These are phyloP conservation scores for Villa cingulata DNA, from an alignment of 2,888 invertebrate genomes.

Conservation along the genomic window DNA sequence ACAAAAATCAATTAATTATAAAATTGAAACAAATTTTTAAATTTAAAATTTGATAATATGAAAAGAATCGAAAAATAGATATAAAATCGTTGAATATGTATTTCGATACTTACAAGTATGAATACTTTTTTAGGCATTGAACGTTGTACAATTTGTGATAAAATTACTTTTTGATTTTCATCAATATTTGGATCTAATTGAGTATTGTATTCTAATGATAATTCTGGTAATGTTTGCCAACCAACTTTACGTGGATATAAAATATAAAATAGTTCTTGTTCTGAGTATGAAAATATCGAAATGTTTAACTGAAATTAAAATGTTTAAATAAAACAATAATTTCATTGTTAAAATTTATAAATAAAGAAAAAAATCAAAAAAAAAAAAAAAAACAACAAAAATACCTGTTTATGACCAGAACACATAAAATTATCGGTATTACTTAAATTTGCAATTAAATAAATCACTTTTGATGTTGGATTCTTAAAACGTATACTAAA, in stretches of 20 bases:
- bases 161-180: constrained; percentile 27
- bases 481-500: constrained; percentile 33
- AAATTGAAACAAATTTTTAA: too few species aligned
- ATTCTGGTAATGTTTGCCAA: constrained; percentile 34
- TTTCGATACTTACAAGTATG: constrained; percentile 31
- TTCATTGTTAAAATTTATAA: not conserved
- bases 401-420: constrained; percentile 81
- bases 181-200: constrained; percentile 30
- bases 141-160: constrained; percentile 32
- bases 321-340: not conserved
- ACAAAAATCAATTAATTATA: too few species aligned
- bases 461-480: constrained; percentile 31
- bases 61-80: too few species aligned
- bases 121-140: constrained; percentile 36
- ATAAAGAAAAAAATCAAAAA: too few species aligned
- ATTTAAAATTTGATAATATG: too few species aligned
- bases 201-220: constrained; percentile 31
- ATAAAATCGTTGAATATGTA: too few species aligned
- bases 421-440: constrained; percentile 79
- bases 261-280: constrained; percentile 32
- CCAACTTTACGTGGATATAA: constrained; percentile 34
- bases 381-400: too few species aligned
- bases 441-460: constrained; percentile 29
- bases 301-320: constrained; percentile 26
- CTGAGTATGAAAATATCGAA: constrained; percentile 32